phyloP scores from a whole-genome alignment of 64 coral and sea anemone genomes.

The Anthopleura sola region DNA sequence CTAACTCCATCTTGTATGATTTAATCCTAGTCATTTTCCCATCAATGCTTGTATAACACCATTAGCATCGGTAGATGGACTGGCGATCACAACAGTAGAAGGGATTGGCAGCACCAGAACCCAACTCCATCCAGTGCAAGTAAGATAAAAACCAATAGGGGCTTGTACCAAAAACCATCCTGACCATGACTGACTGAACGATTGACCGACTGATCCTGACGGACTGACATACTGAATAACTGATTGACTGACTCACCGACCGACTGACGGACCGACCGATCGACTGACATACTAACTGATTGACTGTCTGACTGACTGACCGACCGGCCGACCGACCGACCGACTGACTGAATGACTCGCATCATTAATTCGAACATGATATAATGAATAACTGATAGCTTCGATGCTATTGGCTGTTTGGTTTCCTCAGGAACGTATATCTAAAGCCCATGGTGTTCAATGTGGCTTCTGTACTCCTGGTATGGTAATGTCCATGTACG shows the following conservation, averaged over 20 bases:
- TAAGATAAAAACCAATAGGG: neutral
- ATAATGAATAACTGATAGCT: too few species aligned
- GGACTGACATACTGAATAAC: too few species aligned
- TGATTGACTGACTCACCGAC: too few species aligned
- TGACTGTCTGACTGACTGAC: too few species aligned
- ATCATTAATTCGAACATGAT: too few species aligned
- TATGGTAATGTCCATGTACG: slow-evolving; percentile 87
- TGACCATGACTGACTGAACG: neutral
- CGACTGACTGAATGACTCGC: too few species aligned
- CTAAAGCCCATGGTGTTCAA: slow-evolving; percentile 83
- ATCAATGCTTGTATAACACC: slow-evolving; percentile 77
- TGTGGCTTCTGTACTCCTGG: slow-evolving; percentile 97
- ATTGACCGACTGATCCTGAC: too few species aligned
- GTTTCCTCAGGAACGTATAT: slow-evolving; percentile 52
- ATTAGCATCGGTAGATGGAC: slow-evolving; percentile 60
- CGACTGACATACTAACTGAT: too few species aligned
- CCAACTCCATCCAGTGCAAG: slow-evolving; percentile 65
- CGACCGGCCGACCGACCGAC: too few species aligned
- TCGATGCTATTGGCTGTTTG: neutral
- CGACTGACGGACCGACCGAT: too few species aligned
- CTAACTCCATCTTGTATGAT: neutral
- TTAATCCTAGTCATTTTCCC: slow-evolving; percentile 54
- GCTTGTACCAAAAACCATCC: neutral
- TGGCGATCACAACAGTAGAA: slow-evolving; percentile 81
- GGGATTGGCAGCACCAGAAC: slow-evolving; percentile 82